A percentile compares a stretch with the other conserved stretches of the same genome.
Conservation (phyloP, 2,888 invertebrate genomes). For the Lasioglossum marginatum region DNA sequence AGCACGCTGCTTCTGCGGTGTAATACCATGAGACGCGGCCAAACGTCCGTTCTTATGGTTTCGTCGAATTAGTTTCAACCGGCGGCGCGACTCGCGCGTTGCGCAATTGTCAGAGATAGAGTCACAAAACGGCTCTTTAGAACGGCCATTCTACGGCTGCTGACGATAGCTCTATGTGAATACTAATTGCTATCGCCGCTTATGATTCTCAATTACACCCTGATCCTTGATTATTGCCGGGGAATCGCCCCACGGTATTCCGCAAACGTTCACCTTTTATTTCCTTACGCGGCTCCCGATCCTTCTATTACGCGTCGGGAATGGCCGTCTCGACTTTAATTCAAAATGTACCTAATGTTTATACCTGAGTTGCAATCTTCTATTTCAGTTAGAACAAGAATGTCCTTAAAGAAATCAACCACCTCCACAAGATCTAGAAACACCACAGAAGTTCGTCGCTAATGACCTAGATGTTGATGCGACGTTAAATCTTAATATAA, state of each 20-base stretch:
- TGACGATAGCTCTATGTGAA: constrained; percentile 50
- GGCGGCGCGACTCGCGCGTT: constrained; percentile 3
- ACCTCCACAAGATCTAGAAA: too few relatives aligned
- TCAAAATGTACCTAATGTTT: not conserved
- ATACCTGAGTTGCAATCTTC: not conserved
- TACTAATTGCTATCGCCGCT: constrained; percentile 50
- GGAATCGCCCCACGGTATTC: not conserved
- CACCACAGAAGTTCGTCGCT: too few relatives aligned
- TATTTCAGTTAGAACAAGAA: not conserved
- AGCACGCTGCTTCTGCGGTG: constrained; percentile 8
- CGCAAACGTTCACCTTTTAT: not conserved
- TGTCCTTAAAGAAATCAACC: too few relatives aligned
- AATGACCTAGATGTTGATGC: too few relatives aligned
- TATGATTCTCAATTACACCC: constrained; percentile 48
- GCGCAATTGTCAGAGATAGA: constrained; percentile 51
- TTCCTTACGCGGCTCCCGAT: not conserved
- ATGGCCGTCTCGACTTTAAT: not conserved
- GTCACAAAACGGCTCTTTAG: constrained; percentile 50
- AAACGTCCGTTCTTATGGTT: constrained; percentile 63
- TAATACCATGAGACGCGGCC: constrained; percentile 55
- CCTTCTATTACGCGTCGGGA: not conserved
- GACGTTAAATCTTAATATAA: too few relatives aligned
- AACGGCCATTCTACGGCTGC: constrained; percentile 43
- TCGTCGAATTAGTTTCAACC: constrained; percentile 59
- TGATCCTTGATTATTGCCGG: constrained; percentile 49